Evolutionary conservation across 1,140 invertebrate genomes (phyloP), one percentile per base, ranked within the genome.

Genomic region (Diabrotica undecimpunctata): DNA sequence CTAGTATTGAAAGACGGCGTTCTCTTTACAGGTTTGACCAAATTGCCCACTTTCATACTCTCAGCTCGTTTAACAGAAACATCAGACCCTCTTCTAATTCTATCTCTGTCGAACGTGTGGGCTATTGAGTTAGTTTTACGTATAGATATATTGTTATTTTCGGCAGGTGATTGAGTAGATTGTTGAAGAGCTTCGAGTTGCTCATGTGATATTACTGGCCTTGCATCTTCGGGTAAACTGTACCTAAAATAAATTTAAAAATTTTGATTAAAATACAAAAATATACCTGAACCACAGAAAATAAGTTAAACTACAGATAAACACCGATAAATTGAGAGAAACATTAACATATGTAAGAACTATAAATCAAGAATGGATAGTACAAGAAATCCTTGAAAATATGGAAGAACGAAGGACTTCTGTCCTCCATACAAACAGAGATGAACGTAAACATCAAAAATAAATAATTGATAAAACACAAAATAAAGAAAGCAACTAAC

Each of bases 1-100:
- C 95, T 84, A 0, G 96, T 97, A 6, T 93, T 98, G 79, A 99
- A 98, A 70, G 94, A 96, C 0, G 96, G 94, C 0, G 95, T 97
- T 67, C 95, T 84, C 77, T 96, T 95, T 7, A 91, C 86, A 66
- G 91, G 91, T 71, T 87, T 87, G 25, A 79, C 77, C 53, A 51
- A 84, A 83, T 6, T 81, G 81, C 62, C 90, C 86, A 91, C 87
- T 74, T 91, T 92, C 92, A 95, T 93, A 78, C 91, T 94, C 77
- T 94, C 92, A 0, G 92, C 92, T 12, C 92, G 83, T 75, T 94
- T 94, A 2, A 94, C 87, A 70, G 87, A 86, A 0, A 82, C 79
- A 68, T 85, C 81, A 7, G 83, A 84, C 77, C 87, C 84, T 66
- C 87, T 85, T 50, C 90, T 58, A 7, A 72, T 53, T 8, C 66